phyloP scores from a whole-genome alignment of 2,113 vertebrate species.

The Antennarius striatus region DNA sequence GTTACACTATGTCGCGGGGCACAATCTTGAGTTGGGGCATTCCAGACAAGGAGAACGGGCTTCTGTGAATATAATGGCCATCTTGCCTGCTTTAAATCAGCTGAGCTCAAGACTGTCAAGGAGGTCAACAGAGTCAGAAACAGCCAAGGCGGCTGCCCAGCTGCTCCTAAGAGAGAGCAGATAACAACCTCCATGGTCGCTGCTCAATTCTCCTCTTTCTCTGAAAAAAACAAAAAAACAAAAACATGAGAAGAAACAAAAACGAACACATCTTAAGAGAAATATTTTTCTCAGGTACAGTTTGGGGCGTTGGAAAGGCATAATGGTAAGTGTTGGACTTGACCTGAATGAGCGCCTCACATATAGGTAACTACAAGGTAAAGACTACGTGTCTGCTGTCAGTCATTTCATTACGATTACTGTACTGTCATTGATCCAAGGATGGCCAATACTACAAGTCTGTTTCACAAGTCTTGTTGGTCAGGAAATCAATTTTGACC shows the following conservation, averaged over 20 bases:
- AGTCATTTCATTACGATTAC: too few species aligned
- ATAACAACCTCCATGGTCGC: conserved; percentile 54
- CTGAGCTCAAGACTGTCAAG: conserved; percentile 60
- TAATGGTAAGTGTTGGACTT: background rate
- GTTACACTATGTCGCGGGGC: conserved; percentile 65
- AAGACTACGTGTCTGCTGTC: too few species aligned
- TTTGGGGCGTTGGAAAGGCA: too few species aligned
- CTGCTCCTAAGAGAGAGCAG: conserved; percentile 25
- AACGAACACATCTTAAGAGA: too few species aligned
- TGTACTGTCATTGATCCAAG: too few species aligned
- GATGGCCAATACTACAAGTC: too few species aligned
- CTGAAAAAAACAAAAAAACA: conserved; percentile 28
- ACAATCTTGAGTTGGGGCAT: conserved; percentile 84
- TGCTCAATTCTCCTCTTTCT: conserved; percentile 40
- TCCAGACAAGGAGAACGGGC: conserved; percentile 84
- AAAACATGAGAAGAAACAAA: background rate
- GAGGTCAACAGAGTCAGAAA: conserved; percentile 61
- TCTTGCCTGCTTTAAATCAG: conserved; percentile 75
- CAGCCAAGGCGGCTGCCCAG: conserved; percentile 38
- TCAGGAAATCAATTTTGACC: too few species aligned
- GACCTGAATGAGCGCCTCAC: too few species aligned
- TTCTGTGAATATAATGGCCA: conserved; percentile 79
- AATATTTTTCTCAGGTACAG: too few species aligned
- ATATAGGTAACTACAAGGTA: too few species aligned
- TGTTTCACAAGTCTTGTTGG: too few species aligned